Evolutionary conservation across 2,113 vertebrate genomes (phyloP).

Genomic region (Chloebia gouldiae): DNA sequence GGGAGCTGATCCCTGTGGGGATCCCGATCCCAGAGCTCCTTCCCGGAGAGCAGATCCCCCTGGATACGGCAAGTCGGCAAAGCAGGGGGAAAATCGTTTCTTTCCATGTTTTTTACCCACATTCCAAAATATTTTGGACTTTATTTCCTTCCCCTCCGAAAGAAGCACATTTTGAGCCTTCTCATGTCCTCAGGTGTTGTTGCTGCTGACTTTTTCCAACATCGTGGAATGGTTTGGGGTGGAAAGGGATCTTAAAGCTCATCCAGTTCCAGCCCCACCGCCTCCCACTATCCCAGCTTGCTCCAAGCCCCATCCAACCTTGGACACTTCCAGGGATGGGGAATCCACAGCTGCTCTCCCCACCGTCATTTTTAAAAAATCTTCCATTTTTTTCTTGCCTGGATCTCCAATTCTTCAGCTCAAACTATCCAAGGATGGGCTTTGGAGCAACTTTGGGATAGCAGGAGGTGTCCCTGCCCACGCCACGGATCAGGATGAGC

Average conservation of each 20-base stretch:
- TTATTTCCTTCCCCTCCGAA: background rate
- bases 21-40: background rate
- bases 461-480: background rate
- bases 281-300: fast-evolving
- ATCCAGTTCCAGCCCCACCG: background rate
- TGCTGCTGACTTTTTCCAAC: background rate
- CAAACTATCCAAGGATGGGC: background rate
- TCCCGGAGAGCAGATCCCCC: background rate
- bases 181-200: background rate
- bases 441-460: background rate
- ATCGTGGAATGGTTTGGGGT: background rate
- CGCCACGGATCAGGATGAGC: background rate
- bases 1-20: background rate
- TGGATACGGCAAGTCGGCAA: background rate
- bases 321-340: background rate
- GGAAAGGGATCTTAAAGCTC: background rate
- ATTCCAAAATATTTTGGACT: background rate
- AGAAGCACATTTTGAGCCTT: background rate
- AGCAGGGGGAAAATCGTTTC: background rate
- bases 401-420: background rate
- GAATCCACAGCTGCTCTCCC: background rate
- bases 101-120: fast-evolving
- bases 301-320: background rate
- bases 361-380: fast-evolving
- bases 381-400: background rate